Evolutionary conservation across 1,140 invertebrate species (phyloP).

Genomic region (Anastatus disparis): DNA sequence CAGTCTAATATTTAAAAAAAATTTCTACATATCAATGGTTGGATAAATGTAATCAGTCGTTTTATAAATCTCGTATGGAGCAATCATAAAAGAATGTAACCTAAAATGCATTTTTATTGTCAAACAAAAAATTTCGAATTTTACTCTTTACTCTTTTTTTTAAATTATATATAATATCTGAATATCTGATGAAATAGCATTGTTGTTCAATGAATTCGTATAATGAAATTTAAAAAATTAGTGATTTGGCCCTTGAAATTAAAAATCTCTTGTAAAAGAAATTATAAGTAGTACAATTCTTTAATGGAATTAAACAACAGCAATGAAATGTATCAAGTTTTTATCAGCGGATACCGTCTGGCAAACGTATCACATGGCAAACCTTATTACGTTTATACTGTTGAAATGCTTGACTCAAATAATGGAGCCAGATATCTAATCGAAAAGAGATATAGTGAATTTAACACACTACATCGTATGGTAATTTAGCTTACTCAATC

Average conservation of each 20-base stretch:
- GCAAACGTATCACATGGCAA: conserved; percentile 62
- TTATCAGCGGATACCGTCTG: conserved; percentile 63
- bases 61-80: background rate
- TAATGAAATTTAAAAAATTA: too few species aligned
- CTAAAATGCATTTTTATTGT: conserved; percentile 5
- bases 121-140: conserved; percentile 20
- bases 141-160: too few species aligned
- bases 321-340: conserved; percentile 63
- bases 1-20: too few species aligned
- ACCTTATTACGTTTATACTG: conserved; percentile 70
- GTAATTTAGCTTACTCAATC: conserved; percentile 55
- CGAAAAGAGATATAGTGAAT: conserved; percentile 72
- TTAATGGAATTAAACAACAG: conserved; percentile 30
- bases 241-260: background rate
- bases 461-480: conserved; percentile 72
- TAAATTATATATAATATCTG: too few species aligned
- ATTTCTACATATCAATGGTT: too few species aligned
- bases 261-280: background rate
- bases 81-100: conserved; percentile 27
- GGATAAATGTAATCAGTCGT: background rate
- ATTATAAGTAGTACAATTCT: background rate
- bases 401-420: conserved; percentile 65
- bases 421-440: conserved; percentile 63
- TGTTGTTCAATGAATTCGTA: too few species aligned
- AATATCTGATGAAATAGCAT: background rate